Base-by-base conservation (phyloP, 2,113 vertebrate genomes). In the Antennarius striatus region DNA sequence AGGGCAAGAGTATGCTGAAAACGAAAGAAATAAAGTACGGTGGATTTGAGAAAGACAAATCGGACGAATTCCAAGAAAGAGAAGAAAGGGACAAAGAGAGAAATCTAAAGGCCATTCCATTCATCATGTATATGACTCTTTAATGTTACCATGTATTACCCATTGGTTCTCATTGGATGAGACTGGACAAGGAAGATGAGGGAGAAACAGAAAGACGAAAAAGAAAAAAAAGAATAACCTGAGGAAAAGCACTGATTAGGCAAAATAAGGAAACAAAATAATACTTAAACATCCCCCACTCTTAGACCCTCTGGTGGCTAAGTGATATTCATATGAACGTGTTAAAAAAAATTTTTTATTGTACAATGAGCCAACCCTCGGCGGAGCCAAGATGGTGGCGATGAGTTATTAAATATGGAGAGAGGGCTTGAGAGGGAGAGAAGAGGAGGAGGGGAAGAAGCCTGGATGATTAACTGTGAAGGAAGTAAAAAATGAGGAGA, bases 71-170 rank as follows among this genome's bases (percentile, higher is more conserved):
- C 78, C 32, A 71, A 78, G 45, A 78, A 68, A 64, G 54, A 59
- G 61, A 79, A 55, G 48, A 61, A 71, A 71, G 77, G 73, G 68
- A 85, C 82, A 75, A 75, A 8, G 77, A 75, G 71, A 76, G 80
- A 81, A 85, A 82, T 74, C 76, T 80, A 91, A 91, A 90, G 86
- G 88, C 90, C 89, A 90, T 91, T 91, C 88, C 84, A 90, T 91
- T 89, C 83, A 92, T 93, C 92, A 92, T 85, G 86, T 73, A 70
- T 84, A 91, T 82, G 89, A 89, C 87, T 91, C 85, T 86, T 89
- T 93, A 92, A 92, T 91, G 90, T 85, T 89, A 85, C 88, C 90
- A 92, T 93, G 91, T 83, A 91, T 92, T 92, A 91, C 81, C 80
- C 80, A 81, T 79, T 71, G 77, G 73, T 67, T 84, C 80, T 83